Evolutionary conservation across 2,888 invertebrate species (phyloP).

Genomic region (Patella pellucida): DNA sequence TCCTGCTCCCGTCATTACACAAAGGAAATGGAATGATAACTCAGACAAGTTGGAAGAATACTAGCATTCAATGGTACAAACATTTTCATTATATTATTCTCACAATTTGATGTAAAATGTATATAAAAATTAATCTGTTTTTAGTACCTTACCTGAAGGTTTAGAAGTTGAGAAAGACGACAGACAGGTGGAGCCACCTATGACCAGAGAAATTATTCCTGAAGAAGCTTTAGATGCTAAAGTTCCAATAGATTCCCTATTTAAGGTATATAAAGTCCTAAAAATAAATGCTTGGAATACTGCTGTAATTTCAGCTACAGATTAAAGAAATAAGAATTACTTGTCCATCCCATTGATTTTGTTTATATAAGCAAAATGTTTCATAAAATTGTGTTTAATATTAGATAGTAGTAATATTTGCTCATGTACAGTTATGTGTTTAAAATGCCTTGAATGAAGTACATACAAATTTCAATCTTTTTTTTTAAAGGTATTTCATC

Average conservation of each 20-base stretch:
- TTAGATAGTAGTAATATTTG: not conserved
- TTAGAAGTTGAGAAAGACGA: constrained; percentile 31
- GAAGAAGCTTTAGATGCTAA: constrained; percentile 57
- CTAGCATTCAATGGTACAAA: too few species aligned
- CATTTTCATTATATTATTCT: too few species aligned
- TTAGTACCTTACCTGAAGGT: not conserved
- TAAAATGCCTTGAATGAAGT: not conserved
- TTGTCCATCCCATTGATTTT: too few species aligned
- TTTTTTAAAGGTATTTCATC: constrained; percentile 62
- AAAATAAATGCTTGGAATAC: too few species aligned
- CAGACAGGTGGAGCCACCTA: constrained; percentile 42
- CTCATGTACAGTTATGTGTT: not conserved
- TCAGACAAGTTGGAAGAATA: too few species aligned
- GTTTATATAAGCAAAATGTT: too few species aligned
- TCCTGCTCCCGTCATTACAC: not conserved
- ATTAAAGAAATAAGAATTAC: too few species aligned
- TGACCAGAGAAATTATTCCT: constrained; percentile 58
- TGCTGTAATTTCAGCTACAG: too few species aligned
- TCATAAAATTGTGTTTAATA: too few species aligned
- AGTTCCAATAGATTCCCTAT: constrained; percentile 62
- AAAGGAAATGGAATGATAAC: too few species aligned
- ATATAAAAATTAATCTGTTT: not conserved
- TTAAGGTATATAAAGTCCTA: constrained; percentile 39
- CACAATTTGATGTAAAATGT: too few species aligned
- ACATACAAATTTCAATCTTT: not conserved